Conservation (phyloP, 2,113 vertebrate genomes). For the Clupea harengus region DNA sequence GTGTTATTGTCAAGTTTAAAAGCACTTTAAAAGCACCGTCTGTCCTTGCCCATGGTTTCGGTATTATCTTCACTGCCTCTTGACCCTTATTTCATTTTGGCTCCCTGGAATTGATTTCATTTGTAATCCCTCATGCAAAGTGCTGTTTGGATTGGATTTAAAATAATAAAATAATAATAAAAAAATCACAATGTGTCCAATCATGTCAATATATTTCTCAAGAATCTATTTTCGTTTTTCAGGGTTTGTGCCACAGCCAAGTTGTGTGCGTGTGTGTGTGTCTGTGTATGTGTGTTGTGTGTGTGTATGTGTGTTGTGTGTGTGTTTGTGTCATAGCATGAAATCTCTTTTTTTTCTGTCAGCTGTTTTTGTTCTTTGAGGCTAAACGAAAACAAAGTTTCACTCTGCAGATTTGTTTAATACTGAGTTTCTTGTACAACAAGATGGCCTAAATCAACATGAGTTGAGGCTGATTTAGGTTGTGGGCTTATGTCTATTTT, state of each 20-base stretch:
- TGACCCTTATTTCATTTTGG: conserved; percentile 72
- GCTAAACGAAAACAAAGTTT: background rate
- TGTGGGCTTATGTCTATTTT: background rate
- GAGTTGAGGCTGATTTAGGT: background rate
- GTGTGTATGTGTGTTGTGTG: background rate
- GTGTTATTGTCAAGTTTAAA: background rate
- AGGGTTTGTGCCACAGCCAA: background rate
- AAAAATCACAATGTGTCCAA: conserved; percentile 36
- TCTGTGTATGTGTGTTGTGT: background rate
- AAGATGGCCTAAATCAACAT: background rate
- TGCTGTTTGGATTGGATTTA: conserved; percentile 79
- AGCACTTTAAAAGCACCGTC: conserved; percentile 11
- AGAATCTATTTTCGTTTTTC: conserved; percentile 1
- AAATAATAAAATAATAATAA: conserved; percentile 51
- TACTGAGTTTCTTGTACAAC: background rate
- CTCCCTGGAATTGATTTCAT: conserved; percentile 75
- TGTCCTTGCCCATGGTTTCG: conserved; percentile 62
- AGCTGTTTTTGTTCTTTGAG: background rate
- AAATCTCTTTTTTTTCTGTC: background rate
- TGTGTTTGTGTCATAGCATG: background rate
- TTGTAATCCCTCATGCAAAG: conserved; percentile 78
- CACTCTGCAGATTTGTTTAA: background rate
- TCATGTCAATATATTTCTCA: conserved; percentile 30
- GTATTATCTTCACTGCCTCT: conserved; percentile 83
- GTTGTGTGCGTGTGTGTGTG: conserved; percentile 33